A percentile compares a stretch with the other conserved stretches of the same genome.
phyloP scores from a whole-genome alignment of 2,797 vertebrate species.

The Sparus aurata region DNA sequence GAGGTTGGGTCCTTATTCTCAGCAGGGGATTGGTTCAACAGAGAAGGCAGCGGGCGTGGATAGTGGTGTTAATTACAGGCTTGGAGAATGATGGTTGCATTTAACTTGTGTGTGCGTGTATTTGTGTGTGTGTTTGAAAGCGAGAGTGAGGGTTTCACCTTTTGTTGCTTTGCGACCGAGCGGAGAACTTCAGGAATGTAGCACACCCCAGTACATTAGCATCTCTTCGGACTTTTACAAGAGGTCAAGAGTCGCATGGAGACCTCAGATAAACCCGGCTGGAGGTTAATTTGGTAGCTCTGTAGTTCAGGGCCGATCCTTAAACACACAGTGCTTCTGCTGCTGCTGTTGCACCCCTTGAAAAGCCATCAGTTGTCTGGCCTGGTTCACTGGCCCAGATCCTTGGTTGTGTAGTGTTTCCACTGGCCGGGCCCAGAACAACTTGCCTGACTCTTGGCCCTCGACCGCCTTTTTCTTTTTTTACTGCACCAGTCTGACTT shows the following conservation, averaged over 20 bases:
- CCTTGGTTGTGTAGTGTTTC: conserved; percentile 72
- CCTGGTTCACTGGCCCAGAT: conserved; percentile 53
- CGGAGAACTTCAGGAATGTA: conserved; percentile 45
- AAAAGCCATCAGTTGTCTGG: conserved; percentile 70
- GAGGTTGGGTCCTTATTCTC: conserved; percentile 33
- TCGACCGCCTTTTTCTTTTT: conserved; percentile 15
- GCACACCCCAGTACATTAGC: conserved; percentile 1
- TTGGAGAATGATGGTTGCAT: conserved; percentile 32
- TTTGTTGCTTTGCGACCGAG: conserved; percentile 13
- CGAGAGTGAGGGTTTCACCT: conserved; percentile 15
- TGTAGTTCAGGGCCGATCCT: conserved; percentile 34
- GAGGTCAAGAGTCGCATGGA: conserved; percentile 58
- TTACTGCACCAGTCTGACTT: conserved; percentile 55
- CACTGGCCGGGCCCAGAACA: conserved; percentile 55
- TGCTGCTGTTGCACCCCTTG: conserved; percentile 36
- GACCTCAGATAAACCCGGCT: conserved; percentile 41
- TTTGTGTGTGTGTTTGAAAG: conserved; percentile 31
- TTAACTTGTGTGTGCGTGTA: conserved; percentile 2
- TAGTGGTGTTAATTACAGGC: conserved; percentile 46
- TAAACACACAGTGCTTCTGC: conserved; percentile 23
- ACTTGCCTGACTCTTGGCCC: conserved; percentile 55
- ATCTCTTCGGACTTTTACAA: conserved; percentile 38
- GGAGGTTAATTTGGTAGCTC: conserved; percentile 42
- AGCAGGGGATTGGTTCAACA: conserved; percentile 27
- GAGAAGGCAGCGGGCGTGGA: conserved; percentile 38